These are phyloP conservation scores for Oeneis ivallda DNA, from an alignment of 2,888 invertebrate species.

Conservation along the genomic window DNA sequence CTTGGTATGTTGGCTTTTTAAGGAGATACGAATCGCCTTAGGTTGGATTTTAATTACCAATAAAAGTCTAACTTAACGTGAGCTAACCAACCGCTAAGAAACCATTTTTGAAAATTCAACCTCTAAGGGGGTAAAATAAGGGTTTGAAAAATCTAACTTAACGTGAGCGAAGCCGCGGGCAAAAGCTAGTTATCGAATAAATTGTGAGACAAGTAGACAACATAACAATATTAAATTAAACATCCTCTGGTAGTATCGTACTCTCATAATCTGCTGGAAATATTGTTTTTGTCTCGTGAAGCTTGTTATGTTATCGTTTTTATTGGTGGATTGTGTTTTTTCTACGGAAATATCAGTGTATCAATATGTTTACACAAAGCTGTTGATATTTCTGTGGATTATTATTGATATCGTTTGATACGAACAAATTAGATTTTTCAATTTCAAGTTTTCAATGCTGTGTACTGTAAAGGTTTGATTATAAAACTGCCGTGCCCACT, in stretches of 20 bases:
- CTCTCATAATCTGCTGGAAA: neutral
- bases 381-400: slow-evolving; percentile 3
- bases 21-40: too few species aligned
- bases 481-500: too few species aligned
- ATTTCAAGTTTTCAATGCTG: neutral
- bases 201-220: neutral
- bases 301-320: slow-evolving; percentile 4
- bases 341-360: slow-evolving; percentile 7
- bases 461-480: too few species aligned
- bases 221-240: neutral
- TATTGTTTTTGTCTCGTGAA: slow-evolving; percentile 9
- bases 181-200: neutral
- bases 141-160: too few species aligned
- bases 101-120: too few species aligned
- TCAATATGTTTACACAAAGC: slow-evolving; percentile 10
- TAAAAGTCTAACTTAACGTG: too few species aligned
- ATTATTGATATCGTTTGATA: neutral
- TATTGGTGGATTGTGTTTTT: slow-evolving; percentile 4
- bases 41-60: too few species aligned
- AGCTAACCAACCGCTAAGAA: too few species aligned
- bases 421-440: neutral
- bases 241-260: neutral
- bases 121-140: too few species aligned
- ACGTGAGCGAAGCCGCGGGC: too few species aligned
- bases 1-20: too few species aligned